Evolutionary conservation across 2,888 invertebrate genomes (phyloP).

Genomic region (Nyleta sp.): DNA sequence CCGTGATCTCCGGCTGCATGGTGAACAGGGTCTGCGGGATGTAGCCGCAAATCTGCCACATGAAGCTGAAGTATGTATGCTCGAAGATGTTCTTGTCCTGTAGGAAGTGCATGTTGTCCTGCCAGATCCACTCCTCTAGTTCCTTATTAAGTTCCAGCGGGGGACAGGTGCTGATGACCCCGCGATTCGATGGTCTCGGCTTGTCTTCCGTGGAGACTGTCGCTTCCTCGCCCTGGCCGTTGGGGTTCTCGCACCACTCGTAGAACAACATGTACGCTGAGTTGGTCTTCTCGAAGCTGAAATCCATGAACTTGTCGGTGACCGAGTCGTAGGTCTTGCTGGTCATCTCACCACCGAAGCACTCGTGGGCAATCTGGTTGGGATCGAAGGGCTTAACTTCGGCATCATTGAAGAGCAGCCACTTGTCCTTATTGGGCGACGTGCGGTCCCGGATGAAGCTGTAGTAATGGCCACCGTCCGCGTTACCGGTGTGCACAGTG

Average conservation of each 20-base stretch:
- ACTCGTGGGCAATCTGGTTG: constrained; percentile 96
- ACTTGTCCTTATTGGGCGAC: constrained; percentile 90
- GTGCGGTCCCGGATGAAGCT: constrained; percentile 95
- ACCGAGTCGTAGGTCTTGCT: constrained; percentile 98
- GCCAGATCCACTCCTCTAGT: constrained; percentile 98
- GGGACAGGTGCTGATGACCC: constrained; percentile 67
- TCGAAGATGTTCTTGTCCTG: constrained; percentile 98
- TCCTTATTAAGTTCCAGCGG: constrained; percentile 88
- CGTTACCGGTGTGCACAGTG: constrained; percentile 98
- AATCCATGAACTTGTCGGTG: constrained; percentile 98
- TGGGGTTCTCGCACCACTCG: constrained; percentile 87
- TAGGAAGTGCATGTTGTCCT: constrained; percentile 97
- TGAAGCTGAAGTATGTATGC: constrained; percentile 97
- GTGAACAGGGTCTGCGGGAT: constrained; percentile 95
- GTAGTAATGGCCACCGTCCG: constrained; percentile 98
- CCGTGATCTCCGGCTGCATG: constrained; percentile 90
- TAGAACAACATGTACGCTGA: constrained; percentile 99
- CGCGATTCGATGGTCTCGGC: constrained; percentile 61
- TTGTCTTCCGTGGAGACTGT: constrained; percentile 74
- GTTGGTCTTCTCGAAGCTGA: constrained; percentile 98
- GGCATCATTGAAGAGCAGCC: constrained; percentile 96
- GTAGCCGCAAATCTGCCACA: constrained; percentile 98
- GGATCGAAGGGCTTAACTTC: constrained; percentile 98
- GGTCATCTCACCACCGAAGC: constrained; percentile 99
- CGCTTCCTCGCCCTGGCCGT: constrained; percentile 78